Evolutionary conservation across 2,113 vertebrate species (phyloP).

Genomic region (Malurus elegans): DNA sequence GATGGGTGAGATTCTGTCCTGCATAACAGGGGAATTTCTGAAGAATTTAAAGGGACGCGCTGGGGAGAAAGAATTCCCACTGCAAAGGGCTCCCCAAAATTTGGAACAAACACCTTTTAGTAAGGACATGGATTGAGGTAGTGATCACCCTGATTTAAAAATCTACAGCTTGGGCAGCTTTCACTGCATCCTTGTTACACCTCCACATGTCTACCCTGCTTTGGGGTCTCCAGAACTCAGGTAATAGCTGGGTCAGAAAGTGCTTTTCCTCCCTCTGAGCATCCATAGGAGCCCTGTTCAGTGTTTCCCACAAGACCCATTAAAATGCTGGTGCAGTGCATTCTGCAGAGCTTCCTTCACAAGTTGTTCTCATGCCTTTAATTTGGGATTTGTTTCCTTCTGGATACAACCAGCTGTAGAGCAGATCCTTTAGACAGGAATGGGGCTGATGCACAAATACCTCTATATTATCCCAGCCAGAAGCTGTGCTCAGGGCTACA

Average conservation of each 20-base stretch:
- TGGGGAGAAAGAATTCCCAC: background rate
- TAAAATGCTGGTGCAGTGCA: background rate
- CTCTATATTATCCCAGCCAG: background rate
- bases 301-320: background rate
- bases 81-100: background rate
- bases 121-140: background rate
- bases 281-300: background rate
- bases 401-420: background rate
- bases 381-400: background rate
- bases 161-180: background rate
- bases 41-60: background rate
- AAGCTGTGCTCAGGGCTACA: background rate
- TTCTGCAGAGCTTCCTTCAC: background rate
- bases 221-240: background rate
- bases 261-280: background rate
- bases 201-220: fast-evolving
- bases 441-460: background rate
- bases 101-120: background rate
- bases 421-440: background rate
- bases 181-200: background rate
- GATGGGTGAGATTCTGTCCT: background rate
- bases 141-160: background rate
- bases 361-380: background rate
- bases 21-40: background rate
- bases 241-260: background rate